Base-by-base conservation (phyloP, 2,797 vertebrate genomes). In the Hyperoplus lanceolatus region DNA sequence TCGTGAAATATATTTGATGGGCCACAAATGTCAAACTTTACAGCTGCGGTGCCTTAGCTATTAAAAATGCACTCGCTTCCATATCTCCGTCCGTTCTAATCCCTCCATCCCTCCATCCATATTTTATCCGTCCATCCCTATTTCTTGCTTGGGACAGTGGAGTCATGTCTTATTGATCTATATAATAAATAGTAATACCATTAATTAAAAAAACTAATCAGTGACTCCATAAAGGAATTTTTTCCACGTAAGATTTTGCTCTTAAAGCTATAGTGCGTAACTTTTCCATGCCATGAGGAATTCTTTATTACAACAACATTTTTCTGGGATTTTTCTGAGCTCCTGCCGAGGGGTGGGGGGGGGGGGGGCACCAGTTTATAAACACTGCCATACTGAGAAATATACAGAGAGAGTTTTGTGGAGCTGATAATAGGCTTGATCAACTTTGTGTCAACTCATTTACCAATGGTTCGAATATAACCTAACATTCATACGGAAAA, bases 181-280 rank as follows among this genome's bases (percentile, higher is more conserved):
- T 3, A 46, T 69, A 51, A 80, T 72, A 81, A 78, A 78, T 87
- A 94, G 94, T 88, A 93, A 93, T 89, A 83, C 89, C 56, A 56
- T 79, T 92, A 90, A 93, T 94, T 91, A 81, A 90, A 81, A 81
- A 89, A 90, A 66, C 51, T 56, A 91, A 94, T 91, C 73, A 64
- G 75, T 75, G 29, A 29, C 29, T 29, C 85, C 73, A 75, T 74
- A 80, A 73, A 71, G 70, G 55, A 73, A 78, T 77, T 71, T 73
- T 81, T 41, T 73, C 46, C 53, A 80, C 42, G 2, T 83, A 84
- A 67, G 77, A 39, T 67, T 82, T 65, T 61, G 43, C 50, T 75
- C 71, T 73, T 29, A 29, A 29, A 29, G 29, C 3, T 29, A 29
- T 29, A 29, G 29, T 29, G 29, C 3, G 29, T 29, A 29, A 29